These are phyloP conservation scores for Horisme vitalbata DNA, from an alignment of 2,888 invertebrate genomes.

Conservation along the genomic window DNA sequence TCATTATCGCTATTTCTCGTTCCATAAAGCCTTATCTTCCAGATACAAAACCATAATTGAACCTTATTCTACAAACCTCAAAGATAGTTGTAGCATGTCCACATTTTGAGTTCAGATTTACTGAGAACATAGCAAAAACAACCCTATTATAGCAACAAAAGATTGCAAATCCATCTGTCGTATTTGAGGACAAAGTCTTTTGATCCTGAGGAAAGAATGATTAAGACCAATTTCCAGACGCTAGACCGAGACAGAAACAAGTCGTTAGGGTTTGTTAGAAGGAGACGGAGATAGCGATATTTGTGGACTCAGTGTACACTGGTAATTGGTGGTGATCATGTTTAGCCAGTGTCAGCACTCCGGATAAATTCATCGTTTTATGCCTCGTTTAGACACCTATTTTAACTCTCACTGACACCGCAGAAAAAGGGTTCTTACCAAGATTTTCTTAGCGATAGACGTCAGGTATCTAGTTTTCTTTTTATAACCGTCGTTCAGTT, in stretches of 20 bases:
- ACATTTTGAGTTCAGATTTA: neutral
- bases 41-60: slow-evolving; percentile 12
- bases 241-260: slow-evolving; percentile 34
- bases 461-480: no score
- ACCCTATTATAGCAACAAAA: slow-evolving; percentile 18
- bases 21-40: slow-evolving; percentile 30
- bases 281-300: slow-evolving; percentile 44
- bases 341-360: slow-evolving; percentile 77
- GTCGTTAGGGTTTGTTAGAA: slow-evolving; percentile 32
- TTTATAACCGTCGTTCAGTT: no score
- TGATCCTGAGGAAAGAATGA: slow-evolving; percentile 39
- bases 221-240: slow-evolving; percentile 61
- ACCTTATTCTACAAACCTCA: slow-evolving; percentile 8
- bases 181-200: slow-evolving; percentile 30
- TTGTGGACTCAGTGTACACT: slow-evolving; percentile 65
- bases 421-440: no score
- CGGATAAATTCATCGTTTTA: slow-evolving; percentile 64
- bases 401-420: no score
- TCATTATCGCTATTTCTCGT: slow-evolving; percentile 44
- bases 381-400: slow-evolving; percentile 54
- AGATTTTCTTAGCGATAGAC: no score
- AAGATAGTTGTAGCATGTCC: slow-evolving; percentile 5
- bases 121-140: slow-evolving; percentile 15
- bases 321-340: slow-evolving; percentile 81
- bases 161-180: neutral